Conservation (phyloP, 2,888 invertebrate genomes). For the Petrophora chlorosata region DNA sequence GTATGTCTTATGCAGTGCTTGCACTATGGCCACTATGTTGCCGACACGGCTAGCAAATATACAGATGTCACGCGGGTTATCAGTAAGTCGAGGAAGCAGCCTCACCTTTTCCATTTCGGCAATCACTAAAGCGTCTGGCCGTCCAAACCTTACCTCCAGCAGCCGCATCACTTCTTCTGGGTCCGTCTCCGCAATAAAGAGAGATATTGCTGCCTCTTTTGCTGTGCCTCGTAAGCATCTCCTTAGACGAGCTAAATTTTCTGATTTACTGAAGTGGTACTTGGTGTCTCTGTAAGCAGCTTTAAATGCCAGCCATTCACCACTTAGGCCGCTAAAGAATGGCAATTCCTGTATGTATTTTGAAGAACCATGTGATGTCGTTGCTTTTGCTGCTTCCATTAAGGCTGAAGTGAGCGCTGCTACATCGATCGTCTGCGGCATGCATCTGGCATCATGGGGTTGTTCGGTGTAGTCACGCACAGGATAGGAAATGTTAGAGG, state of each 20-base stretch:
- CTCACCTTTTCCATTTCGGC: background rate
- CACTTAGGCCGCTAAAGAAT: background rate
- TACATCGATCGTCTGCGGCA: background rate
- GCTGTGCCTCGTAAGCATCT: background rate
- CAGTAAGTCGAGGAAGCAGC: background rate
- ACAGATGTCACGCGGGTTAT: background rate
- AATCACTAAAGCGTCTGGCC: background rate
- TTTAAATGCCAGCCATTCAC: background rate
- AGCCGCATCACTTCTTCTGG: background rate
- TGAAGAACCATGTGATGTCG: background rate
- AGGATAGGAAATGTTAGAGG: too few relatives aligned
- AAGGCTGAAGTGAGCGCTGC: background rate
- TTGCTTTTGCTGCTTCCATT: background rate
- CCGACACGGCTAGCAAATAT: background rate
- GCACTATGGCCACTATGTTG: background rate
- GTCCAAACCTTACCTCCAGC: background rate
- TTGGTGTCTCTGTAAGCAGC: background rate
- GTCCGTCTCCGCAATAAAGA: background rate
- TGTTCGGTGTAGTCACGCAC: background rate
- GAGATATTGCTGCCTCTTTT: background rate
- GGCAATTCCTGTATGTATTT: background rate
- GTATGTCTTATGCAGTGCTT: background rate
- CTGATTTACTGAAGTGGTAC: background rate
- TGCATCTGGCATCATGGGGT: too few relatives aligned
- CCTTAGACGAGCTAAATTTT: background rate